Conservation (phyloP, 2,113 vertebrate genomes). For the Stegostoma tigrinum region DNA sequence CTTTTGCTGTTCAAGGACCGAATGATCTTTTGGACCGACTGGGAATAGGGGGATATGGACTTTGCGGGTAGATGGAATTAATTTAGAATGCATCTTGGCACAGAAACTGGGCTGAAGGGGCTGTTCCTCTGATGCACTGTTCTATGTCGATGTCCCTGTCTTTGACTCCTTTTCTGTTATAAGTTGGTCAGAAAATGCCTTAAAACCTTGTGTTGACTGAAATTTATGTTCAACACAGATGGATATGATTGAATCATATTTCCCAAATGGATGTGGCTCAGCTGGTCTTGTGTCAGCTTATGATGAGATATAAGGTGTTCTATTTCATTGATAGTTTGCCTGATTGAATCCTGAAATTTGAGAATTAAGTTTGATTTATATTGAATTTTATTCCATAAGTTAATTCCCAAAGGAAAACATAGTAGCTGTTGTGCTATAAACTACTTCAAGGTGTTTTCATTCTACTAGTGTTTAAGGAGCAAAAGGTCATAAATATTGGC, state of each 20-base stretch:
- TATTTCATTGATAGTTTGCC: neutral
- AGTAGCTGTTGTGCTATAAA: neutral
- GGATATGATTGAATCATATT: neutral
- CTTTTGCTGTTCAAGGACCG: too few species aligned
- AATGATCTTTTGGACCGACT: too few species aligned
- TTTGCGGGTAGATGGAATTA: too few species aligned
- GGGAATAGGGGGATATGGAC: too few species aligned
- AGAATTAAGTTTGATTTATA: neutral
- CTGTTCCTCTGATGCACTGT: too few species aligned
- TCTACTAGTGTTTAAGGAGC: neutral
- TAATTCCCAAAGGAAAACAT: neutral
- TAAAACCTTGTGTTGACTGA: neutral
- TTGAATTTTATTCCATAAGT: neutral
- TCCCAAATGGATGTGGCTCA: neutral
- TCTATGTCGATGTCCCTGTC: too few species aligned
- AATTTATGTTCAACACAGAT: neutral
- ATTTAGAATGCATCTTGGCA: too few species aligned
- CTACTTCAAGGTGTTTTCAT: neutral
- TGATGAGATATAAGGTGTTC: neutral
- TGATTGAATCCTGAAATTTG: neutral
- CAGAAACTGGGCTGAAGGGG: too few species aligned
- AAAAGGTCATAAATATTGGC: neutral
- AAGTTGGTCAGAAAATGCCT: neutral
- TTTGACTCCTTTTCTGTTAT: neutral
- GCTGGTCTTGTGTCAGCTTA: neutral